These are phyloP conservation scores for Virgularia gustaviana DNA, from an alignment of 92 coral and sea anemone genomes.

Conservation along the genomic window DNA sequence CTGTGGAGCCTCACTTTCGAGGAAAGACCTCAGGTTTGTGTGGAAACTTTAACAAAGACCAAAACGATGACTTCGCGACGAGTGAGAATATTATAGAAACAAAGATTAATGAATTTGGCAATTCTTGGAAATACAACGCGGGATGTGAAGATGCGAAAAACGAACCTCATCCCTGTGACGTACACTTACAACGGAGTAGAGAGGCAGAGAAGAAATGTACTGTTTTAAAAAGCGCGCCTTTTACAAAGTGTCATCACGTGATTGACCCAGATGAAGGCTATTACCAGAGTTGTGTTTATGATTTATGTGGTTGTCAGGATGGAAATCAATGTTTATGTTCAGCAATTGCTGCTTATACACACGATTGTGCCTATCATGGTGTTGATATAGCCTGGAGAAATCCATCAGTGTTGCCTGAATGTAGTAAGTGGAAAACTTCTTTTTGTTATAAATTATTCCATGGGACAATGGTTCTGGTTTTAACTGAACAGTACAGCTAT, in stretches of 20 bases:
- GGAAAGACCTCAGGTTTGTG: slow-evolving; percentile 58
- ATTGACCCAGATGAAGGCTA: slow-evolving; percentile 29
- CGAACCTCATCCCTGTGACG: slow-evolving; percentile 20
- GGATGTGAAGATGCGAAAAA: slow-evolving; percentile 3
- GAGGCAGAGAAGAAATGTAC: slow-evolving; percentile 35
- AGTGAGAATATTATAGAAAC: slow-evolving; percentile 33
- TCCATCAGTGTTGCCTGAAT: slow-evolving; percentile 31
- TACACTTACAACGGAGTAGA: slow-evolving; percentile 15
- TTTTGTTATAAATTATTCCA: too few species aligned
- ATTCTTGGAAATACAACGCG: slow-evolving; percentile 35
- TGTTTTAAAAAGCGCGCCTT: slow-evolving; percentile 17
- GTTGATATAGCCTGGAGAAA: slow-evolving; percentile 25
- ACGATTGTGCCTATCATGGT: slow-evolving; percentile 37
- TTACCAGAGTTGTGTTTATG: slow-evolving; percentile 30
- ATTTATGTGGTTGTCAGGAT: slow-evolving; percentile 39
- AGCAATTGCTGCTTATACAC: slow-evolving; percentile 27
- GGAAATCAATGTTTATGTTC: slow-evolving; percentile 26
- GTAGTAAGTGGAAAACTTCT: slow-evolving; percentile 34
- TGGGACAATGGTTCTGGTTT: too few species aligned
- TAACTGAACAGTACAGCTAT: too few species aligned
- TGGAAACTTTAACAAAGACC: slow-evolving; percentile 39
- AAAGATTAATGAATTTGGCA: slow-evolving; percentile 21
- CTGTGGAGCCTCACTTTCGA: slow-evolving; percentile 47
- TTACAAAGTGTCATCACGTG: slow-evolving; percentile 36
- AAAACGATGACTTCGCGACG: slow-evolving; percentile 36